Evolutionary conservation across 2,888 invertebrate species (phyloP).

Genomic region (Oscheius onirici): DNA sequence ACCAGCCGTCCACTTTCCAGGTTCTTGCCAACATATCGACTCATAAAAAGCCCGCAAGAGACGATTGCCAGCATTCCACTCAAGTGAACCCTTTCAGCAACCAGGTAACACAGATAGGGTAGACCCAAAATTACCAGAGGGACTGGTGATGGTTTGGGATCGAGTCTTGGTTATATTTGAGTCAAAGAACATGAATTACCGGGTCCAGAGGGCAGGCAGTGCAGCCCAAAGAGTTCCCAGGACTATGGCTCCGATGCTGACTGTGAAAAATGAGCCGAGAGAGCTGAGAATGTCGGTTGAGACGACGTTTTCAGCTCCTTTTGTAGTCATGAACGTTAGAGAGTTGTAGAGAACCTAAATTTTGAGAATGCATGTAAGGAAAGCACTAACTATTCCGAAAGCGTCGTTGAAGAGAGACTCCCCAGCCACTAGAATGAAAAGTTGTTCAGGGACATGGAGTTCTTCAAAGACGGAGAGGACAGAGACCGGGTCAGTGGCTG

Average conservation of each 20-base stretch:
- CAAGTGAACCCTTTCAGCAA: background rate
- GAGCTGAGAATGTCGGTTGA: background rate
- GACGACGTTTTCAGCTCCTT: background rate
- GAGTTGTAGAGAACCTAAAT: background rate
- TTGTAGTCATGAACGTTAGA: background rate
- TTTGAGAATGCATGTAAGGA: background rate
- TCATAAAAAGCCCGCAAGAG: constrained; percentile 98
- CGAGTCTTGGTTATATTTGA: background rate
- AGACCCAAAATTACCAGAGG: background rate
- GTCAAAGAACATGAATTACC: background rate
- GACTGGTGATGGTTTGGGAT: background rate
- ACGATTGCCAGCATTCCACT: constrained; percentile 77
- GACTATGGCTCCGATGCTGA: background rate
- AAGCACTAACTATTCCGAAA: constrained; percentile 82
- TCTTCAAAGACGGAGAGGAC: constrained; percentile 64
- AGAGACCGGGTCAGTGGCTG: constrained; percentile 68
- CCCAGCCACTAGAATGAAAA: constrained; percentile 93
- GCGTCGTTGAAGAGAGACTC: constrained; percentile 97
- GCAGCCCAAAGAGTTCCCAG: background rate
- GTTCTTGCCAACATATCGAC: constrained; percentile 61
- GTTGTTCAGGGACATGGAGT: constrained; percentile 64
- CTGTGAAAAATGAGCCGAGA: background rate
- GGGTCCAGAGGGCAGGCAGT: background rate
- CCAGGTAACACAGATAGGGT: background rate
- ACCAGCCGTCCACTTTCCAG: constrained; percentile 50